Evolutionary conservation across 2,888 invertebrate species (phyloP).

Genomic region (Caenorhabditis japonica): DNA sequence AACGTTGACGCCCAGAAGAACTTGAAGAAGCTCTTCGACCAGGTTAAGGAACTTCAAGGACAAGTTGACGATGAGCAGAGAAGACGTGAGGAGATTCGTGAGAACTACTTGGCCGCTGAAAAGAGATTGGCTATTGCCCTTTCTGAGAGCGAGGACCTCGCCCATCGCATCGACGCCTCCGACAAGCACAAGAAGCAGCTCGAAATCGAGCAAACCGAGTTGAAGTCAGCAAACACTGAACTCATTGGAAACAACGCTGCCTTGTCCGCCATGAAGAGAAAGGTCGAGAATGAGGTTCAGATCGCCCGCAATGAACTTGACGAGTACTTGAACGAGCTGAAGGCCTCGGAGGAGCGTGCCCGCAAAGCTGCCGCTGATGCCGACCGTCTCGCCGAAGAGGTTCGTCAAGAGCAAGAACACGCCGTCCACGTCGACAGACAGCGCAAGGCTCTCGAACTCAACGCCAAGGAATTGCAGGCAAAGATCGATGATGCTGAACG

Average conservation of each 20-base stretch:
- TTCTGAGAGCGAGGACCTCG: constrained; percentile 71
- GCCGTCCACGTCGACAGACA: constrained; percentile 93
- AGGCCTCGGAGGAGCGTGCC: constrained; percentile 98
- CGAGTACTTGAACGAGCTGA: constrained; percentile 97
- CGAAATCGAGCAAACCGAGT: constrained; percentile 80
- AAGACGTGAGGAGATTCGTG: constrained; percentile 91
- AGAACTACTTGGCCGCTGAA: constrained; percentile 75
- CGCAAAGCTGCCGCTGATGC: constrained; percentile 92
- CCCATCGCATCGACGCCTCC: constrained; percentile 64
- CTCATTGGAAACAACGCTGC: constrained; percentile 93
- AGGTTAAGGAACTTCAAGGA: constrained; percentile 82
- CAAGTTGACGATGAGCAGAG: constrained; percentile 93
- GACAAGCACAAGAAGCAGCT: constrained; percentile 81
- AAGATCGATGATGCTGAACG: constrained; percentile 91
- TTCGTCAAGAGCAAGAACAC: constrained; percentile 87
- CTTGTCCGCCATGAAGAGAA: constrained; percentile 89
- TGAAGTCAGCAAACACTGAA: constrained; percentile 90
- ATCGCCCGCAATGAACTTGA: constrained; percentile 87
- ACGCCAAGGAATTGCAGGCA: constrained; percentile 97
- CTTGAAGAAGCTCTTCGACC: constrained; percentile 73
- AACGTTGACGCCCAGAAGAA: constrained; percentile 80
- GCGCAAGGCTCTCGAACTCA: constrained; percentile 95
- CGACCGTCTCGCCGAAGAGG: constrained; percentile 96
- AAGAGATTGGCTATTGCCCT: constrained; percentile 72
- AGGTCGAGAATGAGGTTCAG: constrained; percentile 74